Evolutionary conservation across 2,113 vertebrate species (phyloP).

Genomic region (Antechinus flavipes): DNA sequence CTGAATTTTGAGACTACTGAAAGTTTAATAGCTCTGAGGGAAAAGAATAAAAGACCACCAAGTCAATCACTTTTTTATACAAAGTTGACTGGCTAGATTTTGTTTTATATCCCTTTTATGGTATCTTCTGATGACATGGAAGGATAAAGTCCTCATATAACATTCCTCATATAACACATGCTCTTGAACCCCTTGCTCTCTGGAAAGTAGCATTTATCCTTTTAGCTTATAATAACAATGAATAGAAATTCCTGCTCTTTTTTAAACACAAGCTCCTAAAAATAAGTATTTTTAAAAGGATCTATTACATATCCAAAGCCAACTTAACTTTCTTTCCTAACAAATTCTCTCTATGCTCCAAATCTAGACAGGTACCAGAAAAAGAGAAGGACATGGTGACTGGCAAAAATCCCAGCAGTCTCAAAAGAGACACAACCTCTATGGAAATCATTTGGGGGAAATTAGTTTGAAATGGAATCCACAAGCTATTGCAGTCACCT

Average conservation of each 20-base stretch:
- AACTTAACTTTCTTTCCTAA: not conserved
- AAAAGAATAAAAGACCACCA: not conserved
- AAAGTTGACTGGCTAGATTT: not conserved
- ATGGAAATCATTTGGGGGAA: constrained; percentile 26
- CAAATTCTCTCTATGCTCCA: not conserved
- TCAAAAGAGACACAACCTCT: not conserved
- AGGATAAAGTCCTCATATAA: not conserved
- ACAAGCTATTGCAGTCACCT: constrained; percentile 18
- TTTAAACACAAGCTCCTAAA: not conserved
- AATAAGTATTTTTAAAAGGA: not conserved
- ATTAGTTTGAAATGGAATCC: constrained; percentile 19
- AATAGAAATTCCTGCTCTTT: not conserved
- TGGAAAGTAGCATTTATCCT: not conserved
- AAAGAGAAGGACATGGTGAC: not conserved
- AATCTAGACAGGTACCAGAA: accelerated
- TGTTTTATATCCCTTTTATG: not conserved
- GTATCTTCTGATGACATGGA: not conserved
- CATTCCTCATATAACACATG: not conserved
- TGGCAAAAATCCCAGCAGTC: not conserved
- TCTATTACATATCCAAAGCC: not conserved
- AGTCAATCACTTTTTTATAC: not conserved
- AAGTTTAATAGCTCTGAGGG: not conserved
- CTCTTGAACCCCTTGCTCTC: not conserved
- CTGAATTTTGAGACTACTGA: not conserved
- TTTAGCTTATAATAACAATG: not conserved